phyloP scores from a whole-genome alignment of 1,140 invertebrate species.

The Forficula auricularia region DNA sequence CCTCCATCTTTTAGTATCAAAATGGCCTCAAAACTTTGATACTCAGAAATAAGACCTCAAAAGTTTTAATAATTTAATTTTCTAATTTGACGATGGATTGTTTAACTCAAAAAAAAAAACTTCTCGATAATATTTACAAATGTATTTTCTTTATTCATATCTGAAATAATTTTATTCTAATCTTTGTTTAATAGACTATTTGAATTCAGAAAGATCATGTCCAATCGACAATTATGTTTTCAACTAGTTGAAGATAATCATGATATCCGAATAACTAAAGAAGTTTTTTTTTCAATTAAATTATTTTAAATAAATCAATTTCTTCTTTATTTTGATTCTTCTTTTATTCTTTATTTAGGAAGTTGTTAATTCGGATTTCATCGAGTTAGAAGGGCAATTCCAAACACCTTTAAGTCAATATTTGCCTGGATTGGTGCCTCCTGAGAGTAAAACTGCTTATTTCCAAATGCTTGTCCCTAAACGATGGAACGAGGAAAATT shows the following conservation, averaged over 20 bases:
- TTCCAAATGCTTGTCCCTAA: slow-evolving; percentile 74
- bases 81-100: no score
- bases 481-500: slow-evolving; percentile 47
- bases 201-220: slow-evolving; percentile 73
- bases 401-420: slow-evolving; percentile 64
- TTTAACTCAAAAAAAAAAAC: slow-evolving; percentile 1
- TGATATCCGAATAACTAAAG: slow-evolving; percentile 78
- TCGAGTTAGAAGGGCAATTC: slow-evolving; percentile 75
- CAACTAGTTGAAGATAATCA: slow-evolving; percentile 65
- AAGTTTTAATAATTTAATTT: no score
- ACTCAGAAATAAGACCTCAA: no score
- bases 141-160: slow-evolving; percentile 12
- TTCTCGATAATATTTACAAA: slow-evolving; percentile 1
- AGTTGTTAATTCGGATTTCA: slow-evolving; percentile 52
- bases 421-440: slow-evolving; percentile 72
- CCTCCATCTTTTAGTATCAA: no score
- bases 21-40: no score
- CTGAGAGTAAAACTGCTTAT: slow-evolving; percentile 59
- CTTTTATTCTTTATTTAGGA: slow-evolving; percentile 37
- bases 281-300: slow-evolving; percentile 21
- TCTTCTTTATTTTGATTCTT: slow-evolving; percentile 1
- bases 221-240: slow-evolving; percentile 63
- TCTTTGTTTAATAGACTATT: slow-evolving; percentile 48
- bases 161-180: no score
- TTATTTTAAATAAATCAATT: slow-evolving; percentile 1